Evolutionary conservation across 2,797 vertebrate genomes (phyloP).

Genomic region (Amblyopsis hoosieri): DNA sequence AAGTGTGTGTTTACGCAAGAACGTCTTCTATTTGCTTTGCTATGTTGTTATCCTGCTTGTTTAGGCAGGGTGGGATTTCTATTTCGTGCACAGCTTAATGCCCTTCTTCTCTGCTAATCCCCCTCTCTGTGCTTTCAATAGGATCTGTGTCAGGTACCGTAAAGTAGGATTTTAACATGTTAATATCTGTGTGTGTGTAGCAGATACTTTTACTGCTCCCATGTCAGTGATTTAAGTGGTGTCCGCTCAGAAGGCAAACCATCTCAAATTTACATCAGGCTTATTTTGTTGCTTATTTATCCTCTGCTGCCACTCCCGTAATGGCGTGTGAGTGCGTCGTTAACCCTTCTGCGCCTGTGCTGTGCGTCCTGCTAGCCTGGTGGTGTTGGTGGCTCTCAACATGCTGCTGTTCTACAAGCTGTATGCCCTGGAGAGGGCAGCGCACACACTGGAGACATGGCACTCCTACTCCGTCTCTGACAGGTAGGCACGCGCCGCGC

Average conservation of each 20-base stretch:
- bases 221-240: slow-evolving; percentile 5
- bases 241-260: no score
- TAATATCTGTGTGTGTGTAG: slow-evolving; percentile 22
- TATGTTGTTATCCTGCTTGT: slow-evolving; percentile 28
- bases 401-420: slow-evolving; percentile 92
- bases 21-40: background rate
- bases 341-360: background rate
- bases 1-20: slow-evolving; percentile 55
- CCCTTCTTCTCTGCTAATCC: slow-evolving; percentile 47
- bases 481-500: slow-evolving; percentile 67
- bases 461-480: slow-evolving; percentile 86
- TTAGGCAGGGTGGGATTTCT: slow-evolving; percentile 31
- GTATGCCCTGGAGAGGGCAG: slow-evolving; percentile 87
- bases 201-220: background rate
- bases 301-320: background rate
- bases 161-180: slow-evolving; percentile 50
- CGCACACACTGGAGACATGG: slow-evolving; percentile 90
- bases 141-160: slow-evolving; percentile 91
- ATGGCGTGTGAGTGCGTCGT: background rate
- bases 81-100: slow-evolving; percentile 54
- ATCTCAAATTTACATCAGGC: no score
- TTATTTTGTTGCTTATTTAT: no score
- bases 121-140: slow-evolving; percentile 67
- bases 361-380: slow-evolving; percentile 72
- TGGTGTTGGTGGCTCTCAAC: slow-evolving; percentile 88